Base-by-base conservation (phyloP, 2,888 invertebrate species). In the Diloba caeruleocephala region DNA sequence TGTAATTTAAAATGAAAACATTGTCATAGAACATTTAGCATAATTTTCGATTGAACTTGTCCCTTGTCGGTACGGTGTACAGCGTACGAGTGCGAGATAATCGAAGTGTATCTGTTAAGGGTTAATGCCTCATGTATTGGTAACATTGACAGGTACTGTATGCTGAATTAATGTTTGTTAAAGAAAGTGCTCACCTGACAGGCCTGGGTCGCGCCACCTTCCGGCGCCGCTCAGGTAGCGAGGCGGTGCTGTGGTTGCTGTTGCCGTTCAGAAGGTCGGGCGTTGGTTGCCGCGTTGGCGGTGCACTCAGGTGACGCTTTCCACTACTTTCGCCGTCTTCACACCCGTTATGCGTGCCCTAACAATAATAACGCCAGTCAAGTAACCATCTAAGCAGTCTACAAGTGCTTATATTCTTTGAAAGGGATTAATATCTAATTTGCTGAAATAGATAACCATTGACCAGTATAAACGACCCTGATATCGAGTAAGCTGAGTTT, bases 261-360 rank as follows among this genome's bases (percentile, higher is more conserved):
- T 93, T 92, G 10, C 93, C 91, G 70, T 93, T 93, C 59, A 92
- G 84, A 64, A 93, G 71, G 76, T 93, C 93, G 1, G 93, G 93
- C 53, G 93, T 93, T 45, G 90, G 78, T 52, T 90, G 91, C 31
- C 93, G 81, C 62, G 93, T 92, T 34, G 93, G 92, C 49, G 93
- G 93, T 58, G 93, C 93, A 68, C 92, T 92, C 41, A 90, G 63
- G 69, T 92, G 82, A 33, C 93, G 84, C 76, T 90, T 91, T 53
- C 85, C 79, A 58, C 85, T 85, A 1, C 78, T 70, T 65, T 92
- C 92, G 37, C 87, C 90, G 2, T 92, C 92, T 1, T 92, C 92
- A 67, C 81, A 81, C 31, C 85, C 88, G 45, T 86, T 88, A 13
- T 83, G 79, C 23, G 72, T 57, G 34, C 87, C 87, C 86, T 88